phyloP scores from a whole-genome alignment of 2,888 invertebrate genomes.

The Coelinius sp. region DNA sequence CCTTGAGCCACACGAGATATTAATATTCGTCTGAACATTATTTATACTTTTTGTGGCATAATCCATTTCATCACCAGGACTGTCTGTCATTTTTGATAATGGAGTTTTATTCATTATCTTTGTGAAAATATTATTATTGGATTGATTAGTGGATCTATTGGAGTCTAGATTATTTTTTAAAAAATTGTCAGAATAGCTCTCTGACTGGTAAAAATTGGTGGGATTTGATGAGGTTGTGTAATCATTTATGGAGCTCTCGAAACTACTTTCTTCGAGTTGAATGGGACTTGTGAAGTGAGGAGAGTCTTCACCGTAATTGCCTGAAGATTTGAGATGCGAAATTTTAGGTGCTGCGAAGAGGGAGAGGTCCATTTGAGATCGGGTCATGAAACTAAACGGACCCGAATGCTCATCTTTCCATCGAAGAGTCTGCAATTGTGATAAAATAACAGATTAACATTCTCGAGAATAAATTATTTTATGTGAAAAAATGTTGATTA shows the following conservation, averaged over 20 bases:
- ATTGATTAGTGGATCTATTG: slow-evolving; percentile 51
- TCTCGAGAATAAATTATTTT: slow-evolving; percentile 18
- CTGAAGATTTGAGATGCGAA: slow-evolving; percentile 51
- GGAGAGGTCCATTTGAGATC: slow-evolving; percentile 82
- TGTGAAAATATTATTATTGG: slow-evolving; percentile 61
- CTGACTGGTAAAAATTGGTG: slow-evolving; percentile 61
- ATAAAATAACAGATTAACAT: slow-evolving; percentile 36
- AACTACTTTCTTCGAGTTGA: slow-evolving; percentile 56
- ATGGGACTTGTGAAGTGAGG: slow-evolving; percentile 60
- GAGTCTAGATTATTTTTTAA: slow-evolving; percentile 60
- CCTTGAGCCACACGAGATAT: slow-evolving; percentile 54
- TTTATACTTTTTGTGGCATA: slow-evolving; percentile 46
- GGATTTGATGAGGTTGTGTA: slow-evolving; percentile 59
- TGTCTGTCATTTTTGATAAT: slow-evolving; percentile 60
- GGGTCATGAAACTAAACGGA: slow-evolving; percentile 89
- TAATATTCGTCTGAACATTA: slow-evolving; percentile 59
- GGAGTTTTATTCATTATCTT: slow-evolving; percentile 65
- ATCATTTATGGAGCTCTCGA: slow-evolving; percentile 57
- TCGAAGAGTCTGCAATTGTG: slow-evolving; percentile 70
- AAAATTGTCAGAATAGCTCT: slow-evolving; percentile 60
- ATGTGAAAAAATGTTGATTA: too few species aligned
- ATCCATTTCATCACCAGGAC: slow-evolving; percentile 48
- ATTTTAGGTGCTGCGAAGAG: slow-evolving; percentile 58
- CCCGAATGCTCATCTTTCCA: slow-evolving; percentile 88
- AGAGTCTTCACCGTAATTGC: slow-evolving; percentile 59